Evolutionary conservation across 2,113 vertebrate species (phyloP).

Genomic region (Mystacornis crossleyi): DNA sequence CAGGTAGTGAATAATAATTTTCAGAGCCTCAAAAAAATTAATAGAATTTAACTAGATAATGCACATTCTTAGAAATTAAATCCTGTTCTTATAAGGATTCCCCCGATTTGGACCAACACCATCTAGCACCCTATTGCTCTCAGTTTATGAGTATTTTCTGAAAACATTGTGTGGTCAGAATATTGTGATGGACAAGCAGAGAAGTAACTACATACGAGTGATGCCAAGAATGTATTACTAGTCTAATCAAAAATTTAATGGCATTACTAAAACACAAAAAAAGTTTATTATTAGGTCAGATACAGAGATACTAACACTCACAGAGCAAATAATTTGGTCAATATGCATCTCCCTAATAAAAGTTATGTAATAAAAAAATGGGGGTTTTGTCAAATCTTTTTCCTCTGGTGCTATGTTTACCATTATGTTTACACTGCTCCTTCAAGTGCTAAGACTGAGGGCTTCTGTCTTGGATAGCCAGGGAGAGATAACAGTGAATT

Average conservation of each 20-base stretch:
- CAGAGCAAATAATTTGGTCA: not conserved
- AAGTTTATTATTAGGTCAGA: not conserved
- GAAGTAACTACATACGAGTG: not conserved
- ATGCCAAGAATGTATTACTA: not conserved
- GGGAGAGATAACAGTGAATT: not conserved
- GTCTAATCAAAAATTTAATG: not conserved
- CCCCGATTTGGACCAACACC: not conserved
- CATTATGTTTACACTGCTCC: not conserved
- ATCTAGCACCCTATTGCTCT: not conserved
- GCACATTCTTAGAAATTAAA: not conserved
- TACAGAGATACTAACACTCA: not conserved
- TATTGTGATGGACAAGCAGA: not conserved
- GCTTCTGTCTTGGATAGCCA: not conserved
- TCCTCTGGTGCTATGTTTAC: not conserved
- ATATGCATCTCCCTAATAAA: not conserved
- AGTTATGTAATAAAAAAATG: not conserved
- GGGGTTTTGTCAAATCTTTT: not conserved
- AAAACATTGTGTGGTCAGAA: not conserved
- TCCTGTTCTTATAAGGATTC: not conserved
- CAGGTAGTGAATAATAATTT: not conserved
- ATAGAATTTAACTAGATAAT: not conserved
- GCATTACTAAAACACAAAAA: not conserved
- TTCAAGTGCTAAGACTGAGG: not conserved
- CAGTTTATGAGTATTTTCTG: not conserved
- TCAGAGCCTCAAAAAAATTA: not conserved